Evolutionary conservation across 2,888 invertebrate genomes (phyloP), one percentile per base, ranked within the genome.

Genomic region (Orthonychiurus folsomi): DNA sequence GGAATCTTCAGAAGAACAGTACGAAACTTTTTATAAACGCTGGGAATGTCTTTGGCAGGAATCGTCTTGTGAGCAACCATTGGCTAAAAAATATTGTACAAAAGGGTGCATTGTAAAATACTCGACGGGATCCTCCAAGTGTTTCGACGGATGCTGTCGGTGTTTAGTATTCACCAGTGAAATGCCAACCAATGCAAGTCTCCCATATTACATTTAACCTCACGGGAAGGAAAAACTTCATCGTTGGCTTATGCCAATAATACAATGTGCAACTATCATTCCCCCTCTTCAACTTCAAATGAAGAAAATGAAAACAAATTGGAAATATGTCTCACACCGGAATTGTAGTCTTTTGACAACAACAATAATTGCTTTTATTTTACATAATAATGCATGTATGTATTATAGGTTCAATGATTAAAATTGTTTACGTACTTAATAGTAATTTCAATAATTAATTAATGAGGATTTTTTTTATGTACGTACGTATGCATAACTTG

Each of bases 341-440:
- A n/a, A 9, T 37, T 37, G 5, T 37, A 9, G 37, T 37, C 37
- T 37, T 37, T 37, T 37, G 37, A 37, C 37, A 37, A 37, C 37
- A 37, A 37, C 37, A 37, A 37, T 37, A 37, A n/a, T 37, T 37
- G 37, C 15, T 37, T 37, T 37, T 37, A 37, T 37, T 37, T 37
- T 37, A 37, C 37, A 15, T 37, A 37, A 37, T 37, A 37, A 37
- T 37, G 37, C 37, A 37, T 37, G n/a, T n/a, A n/a, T n/a, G n/a
- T n/a, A n/a, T n/a, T n/a, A 37, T 37, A 37, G 37, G 37, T 37
- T 37, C 37, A 37, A 37, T 37, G 37, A 37, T 37, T 37, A 37
- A 37, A 37, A 15, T 37, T 15, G 37, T 37, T 5, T 37, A 37
- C 37, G 37, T 37, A 37, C 37, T 37, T 37, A 37, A 37, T 37